Evolutionary conservation across 64 coral and sea anemone genomes (phyloP).

Genomic region (Platygyra sinensis): DNA sequence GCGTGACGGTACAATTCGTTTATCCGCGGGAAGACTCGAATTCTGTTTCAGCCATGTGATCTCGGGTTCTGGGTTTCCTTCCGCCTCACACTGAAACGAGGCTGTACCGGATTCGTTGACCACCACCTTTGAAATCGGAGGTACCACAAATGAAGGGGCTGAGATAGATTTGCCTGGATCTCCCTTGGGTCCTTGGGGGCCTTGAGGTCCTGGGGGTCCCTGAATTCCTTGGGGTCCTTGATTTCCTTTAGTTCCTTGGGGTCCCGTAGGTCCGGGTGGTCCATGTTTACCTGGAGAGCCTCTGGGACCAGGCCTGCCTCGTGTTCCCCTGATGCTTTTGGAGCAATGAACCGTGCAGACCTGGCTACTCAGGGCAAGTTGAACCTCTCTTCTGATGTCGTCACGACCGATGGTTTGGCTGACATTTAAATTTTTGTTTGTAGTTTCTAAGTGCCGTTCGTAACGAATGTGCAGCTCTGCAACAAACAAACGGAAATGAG

Average conservation of each 20-base stretch:
- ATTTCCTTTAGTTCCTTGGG: constrained; percentile 31
- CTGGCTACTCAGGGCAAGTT: not conserved
- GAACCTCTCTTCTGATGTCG: constrained; percentile 4
- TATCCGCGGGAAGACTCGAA: no score
- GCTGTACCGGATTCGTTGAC: no score
- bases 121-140: no score
- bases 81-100: no score
- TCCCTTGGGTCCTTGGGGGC: not conserved
- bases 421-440: not conserved
- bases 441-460: not conserved
- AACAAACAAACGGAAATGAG: not conserved
- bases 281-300: constrained; percentile 25
- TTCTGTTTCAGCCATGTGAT: no score
- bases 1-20: no score
- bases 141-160: no score
- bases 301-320: constrained; percentile 35
- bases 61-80: no score
- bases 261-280: constrained; percentile 19
- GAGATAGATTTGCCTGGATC: no score
- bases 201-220: no score
- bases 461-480: constrained; percentile 1
- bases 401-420: not conserved
- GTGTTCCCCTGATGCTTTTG: constrained; percentile 45
- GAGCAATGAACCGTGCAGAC: constrained; percentile 29
- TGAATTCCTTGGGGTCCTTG: not conserved